These are phyloP conservation scores for Callyntrura sp. DNA, from an alignment of 2,888 invertebrate species.

Conservation along the genomic window DNA sequence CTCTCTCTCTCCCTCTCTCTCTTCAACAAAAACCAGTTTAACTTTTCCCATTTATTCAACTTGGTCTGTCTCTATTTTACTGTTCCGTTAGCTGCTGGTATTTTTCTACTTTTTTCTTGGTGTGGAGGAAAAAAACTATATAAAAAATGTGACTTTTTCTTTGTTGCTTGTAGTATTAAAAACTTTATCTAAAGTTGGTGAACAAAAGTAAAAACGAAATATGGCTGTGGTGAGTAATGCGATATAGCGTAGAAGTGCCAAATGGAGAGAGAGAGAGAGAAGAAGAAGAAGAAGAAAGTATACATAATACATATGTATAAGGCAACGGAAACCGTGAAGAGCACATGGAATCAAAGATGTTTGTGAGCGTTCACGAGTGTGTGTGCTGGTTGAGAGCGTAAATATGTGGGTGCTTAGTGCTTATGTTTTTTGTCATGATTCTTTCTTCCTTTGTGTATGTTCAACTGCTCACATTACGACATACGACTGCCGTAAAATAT, in stretches of 20 bases:
- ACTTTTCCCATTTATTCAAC: constrained; percentile 59
- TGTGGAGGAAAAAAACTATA: background rate
- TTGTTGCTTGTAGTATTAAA: constrained; percentile 48
- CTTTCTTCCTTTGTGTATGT: background rate
- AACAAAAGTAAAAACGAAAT: constrained; percentile 37
- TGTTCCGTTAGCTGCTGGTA: constrained; percentile 21
- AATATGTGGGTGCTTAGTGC: constrained; percentile 9
- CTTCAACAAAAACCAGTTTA: constrained; percentile 45
- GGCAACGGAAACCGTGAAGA: background rate
- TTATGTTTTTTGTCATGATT: background rate
- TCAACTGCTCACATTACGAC: background rate
- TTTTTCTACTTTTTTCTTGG: constrained; percentile 8
- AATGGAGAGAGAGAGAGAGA: background rate
- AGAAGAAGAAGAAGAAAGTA: too few species aligned
- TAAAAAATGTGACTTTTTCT: constrained; percentile 39
- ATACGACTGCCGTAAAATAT: constrained; percentile 18
- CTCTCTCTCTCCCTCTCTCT: constrained; percentile 39
- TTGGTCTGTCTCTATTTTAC: background rate
- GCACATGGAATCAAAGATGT: constrained; percentile 44
- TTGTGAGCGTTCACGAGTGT: constrained; percentile 7
- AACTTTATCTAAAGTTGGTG: constrained; percentile 51
- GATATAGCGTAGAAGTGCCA: background rate
- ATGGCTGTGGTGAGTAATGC: constrained; percentile 45
- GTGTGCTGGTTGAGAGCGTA: constrained; percentile 5
- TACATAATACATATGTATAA: background rate